Conservation (phyloP, 2,888 invertebrate species). For the Byasa hedistus region DNA sequence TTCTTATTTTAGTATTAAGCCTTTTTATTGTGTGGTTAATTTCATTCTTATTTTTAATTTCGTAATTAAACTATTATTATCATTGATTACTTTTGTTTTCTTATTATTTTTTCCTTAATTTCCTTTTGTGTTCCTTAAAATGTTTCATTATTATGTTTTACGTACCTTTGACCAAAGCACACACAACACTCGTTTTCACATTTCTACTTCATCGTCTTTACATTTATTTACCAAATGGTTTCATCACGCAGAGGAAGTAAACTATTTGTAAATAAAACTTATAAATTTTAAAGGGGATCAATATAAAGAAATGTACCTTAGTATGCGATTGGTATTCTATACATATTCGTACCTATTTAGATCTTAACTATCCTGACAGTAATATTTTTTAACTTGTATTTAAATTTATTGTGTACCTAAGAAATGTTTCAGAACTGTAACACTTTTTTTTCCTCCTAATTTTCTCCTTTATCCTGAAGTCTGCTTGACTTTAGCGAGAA, state of each 20-base stretch:
- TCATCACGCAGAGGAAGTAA: conserved; percentile 57
- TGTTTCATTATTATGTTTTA: conserved; percentile 49
- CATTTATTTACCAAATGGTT: conserved; percentile 44
- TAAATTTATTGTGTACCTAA: conserved; percentile 45
- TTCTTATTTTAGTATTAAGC: conserved; percentile 74
- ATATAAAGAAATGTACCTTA: conserved; percentile 76
- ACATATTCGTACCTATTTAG: conserved; percentile 71
- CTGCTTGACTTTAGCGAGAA: conserved; percentile 48
- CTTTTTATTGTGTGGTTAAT: conserved; percentile 76
- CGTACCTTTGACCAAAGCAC: conserved; percentile 1
- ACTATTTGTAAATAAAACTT: conserved; percentile 76
- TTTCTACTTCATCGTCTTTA: conserved; percentile 30
- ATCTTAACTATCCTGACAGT: conserved; percentile 67
- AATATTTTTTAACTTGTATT: conserved; percentile 43
- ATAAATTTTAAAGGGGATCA: conserved; percentile 78
- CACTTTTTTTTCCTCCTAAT: conserved; percentile 55
- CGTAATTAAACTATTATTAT: conserved; percentile 78
- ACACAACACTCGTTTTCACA: neutral
- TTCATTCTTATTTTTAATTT: conserved; percentile 78
- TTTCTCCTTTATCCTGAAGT: conserved; percentile 43
- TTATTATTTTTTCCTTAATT: conserved; percentile 60
- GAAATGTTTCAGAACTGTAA: conserved; percentile 54
- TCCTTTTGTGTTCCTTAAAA: conserved; percentile 54
- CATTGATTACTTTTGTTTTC: conserved; percentile 69
- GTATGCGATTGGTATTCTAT: conserved; percentile 78